These are phyloP conservation scores for Epinephelus cyanopodus DNA, from an alignment of 2,113 vertebrate species.

Conservation along the genomic window DNA sequence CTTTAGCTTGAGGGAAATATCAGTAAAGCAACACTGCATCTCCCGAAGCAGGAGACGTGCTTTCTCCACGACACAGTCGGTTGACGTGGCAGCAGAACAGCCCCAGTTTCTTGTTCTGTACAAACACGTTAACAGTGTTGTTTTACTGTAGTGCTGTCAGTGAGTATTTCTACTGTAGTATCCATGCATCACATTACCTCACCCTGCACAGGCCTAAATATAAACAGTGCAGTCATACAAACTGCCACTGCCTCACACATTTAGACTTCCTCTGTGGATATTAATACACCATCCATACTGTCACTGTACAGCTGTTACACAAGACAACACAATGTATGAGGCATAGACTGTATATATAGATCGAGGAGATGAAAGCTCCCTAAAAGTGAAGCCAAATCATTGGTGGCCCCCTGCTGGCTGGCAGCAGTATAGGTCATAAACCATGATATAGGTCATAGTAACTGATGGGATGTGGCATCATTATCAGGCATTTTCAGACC, in stretches of 20 bases:
- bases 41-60: neutral
- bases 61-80: neutral
- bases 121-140: neutral
- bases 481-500: no score
- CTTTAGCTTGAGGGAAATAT: neutral
- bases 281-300: neutral
- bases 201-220: neutral
- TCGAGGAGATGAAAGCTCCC: no score
- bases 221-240: conserved; percentile 2
- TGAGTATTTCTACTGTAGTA: neutral
- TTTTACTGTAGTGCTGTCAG: neutral
- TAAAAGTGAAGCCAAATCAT: no score
- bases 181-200: neutral
- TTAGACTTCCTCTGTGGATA: neutral
- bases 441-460: no score
- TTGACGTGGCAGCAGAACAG: neutral
- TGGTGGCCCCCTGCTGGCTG: no score
- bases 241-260: neutral
- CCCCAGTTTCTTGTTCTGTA: neutral
- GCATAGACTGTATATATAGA: neutral
- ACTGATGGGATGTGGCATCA: no score
- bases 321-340: neutral
- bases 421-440: no score
- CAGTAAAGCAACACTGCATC: neutral
- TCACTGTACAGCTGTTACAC: neutral